Conservation (phyloP, 2,113 vertebrate species). For the Rissa tridactyla region DNA sequence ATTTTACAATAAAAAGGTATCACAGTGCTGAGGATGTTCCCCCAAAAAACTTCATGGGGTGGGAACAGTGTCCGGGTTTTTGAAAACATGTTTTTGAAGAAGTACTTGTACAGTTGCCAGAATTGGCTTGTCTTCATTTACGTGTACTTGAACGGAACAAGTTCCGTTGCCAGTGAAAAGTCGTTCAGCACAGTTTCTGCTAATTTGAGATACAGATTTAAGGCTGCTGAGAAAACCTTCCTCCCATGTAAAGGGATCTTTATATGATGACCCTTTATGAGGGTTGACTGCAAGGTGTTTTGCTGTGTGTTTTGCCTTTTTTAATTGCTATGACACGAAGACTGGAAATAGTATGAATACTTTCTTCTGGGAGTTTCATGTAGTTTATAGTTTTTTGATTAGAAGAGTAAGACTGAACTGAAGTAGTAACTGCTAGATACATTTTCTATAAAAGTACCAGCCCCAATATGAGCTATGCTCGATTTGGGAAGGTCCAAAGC, state of each 20-base stretch:
- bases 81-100: background rate
- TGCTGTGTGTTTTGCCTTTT: background rate
- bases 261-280: background rate
- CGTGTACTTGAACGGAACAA: background rate
- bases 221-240: background rate
- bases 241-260: background rate
- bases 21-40: background rate
- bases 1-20: background rate
- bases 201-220: background rate
- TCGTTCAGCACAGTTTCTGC: background rate
- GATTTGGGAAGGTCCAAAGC: background rate
- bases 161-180: background rate
- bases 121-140: background rate
- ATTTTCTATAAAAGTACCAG: background rate
- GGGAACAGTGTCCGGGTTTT: background rate
- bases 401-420: background rate
- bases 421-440: background rate
- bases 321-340: background rate
- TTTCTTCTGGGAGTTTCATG: background rate
- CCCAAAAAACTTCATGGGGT: background rate
- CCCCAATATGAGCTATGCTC: background rate
- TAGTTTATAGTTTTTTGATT: background rate
- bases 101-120: background rate
- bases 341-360: background rate
- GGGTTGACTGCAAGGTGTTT: background rate